phyloP scores from a whole-genome alignment of 2,113 vertebrate species.

The Riparia riparia region DNA sequence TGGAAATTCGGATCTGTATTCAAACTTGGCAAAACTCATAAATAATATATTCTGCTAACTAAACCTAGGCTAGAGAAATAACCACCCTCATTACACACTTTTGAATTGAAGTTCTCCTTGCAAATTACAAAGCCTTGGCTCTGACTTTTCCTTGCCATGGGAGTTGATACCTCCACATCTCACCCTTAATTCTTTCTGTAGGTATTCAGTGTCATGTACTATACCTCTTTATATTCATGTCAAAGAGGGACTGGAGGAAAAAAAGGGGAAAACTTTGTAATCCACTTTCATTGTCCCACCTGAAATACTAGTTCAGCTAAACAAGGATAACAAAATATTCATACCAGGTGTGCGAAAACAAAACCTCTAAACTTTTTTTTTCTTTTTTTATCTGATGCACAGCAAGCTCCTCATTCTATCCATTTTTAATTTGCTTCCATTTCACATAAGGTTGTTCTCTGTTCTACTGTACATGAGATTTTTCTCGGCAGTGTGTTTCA shows the following conservation, averaged over 20 bases:
- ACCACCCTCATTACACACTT: neutral
- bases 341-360: neutral
- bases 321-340: neutral
- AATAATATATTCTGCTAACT: constrained; percentile 1
- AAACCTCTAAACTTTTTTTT: neutral
- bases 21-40: neutral
- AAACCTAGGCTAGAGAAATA: neutral
- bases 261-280: neutral
- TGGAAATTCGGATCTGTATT: neutral
- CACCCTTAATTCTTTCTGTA: neutral
- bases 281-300: neutral
- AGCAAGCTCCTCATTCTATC: neutral
- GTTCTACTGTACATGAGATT: neutral
- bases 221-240: neutral
- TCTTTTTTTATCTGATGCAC: neutral
- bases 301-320: neutral
- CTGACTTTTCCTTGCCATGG: neutral
- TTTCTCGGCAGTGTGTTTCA: neutral
- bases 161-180: neutral
- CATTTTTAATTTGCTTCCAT: neutral
- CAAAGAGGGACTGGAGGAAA: neutral
- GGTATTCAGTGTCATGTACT: neutral
- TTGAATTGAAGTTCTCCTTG: neutral
- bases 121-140: neutral
- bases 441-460: neutral